A percentile compares a stretch with the other conserved stretches of the same genome.
phyloP scores from a whole-genome alignment of 2,888 invertebrate genomes.

The Bugula neritina region DNA sequence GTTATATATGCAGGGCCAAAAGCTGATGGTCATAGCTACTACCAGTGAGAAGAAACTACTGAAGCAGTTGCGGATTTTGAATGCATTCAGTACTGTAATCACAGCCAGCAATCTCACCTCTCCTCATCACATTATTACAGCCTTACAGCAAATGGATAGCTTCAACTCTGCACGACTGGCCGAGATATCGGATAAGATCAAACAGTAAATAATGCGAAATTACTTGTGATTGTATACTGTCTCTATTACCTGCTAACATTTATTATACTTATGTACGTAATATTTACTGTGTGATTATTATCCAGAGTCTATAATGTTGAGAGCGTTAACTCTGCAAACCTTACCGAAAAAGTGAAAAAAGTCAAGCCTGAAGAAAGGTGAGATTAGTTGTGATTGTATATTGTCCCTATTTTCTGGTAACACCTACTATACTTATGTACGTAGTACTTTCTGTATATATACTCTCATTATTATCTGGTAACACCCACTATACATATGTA shows the following conservation, averaged over 20 bases:
- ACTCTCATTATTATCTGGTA: no score
- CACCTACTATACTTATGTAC: not conserved
- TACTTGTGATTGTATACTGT: no score
- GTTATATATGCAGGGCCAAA: constrained; percentile 63
- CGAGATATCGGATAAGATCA: constrained; percentile 38
- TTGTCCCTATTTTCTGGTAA: not conserved
- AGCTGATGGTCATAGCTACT: constrained; percentile 86
- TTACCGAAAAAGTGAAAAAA: constrained; percentile 37
- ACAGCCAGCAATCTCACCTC: constrained; percentile 85
- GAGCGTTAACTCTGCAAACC: constrained; percentile 41
- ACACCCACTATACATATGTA: no score
- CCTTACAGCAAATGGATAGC: constrained; percentile 42
- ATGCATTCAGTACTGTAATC: constrained; percentile 82
- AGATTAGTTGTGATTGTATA: no score
- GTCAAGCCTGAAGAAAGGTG: constrained; percentile 48
- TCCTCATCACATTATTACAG: constrained; percentile 70
- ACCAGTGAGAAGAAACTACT: constrained; percentile 89
- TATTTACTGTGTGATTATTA: no score
- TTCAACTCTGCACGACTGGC: constrained; percentile 47
- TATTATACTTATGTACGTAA: not conserved
- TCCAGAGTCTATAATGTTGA: no score
- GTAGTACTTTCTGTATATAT: no score
- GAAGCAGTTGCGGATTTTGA: constrained; percentile 89
- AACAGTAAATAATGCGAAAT: constrained; percentile 46
- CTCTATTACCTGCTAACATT: not conserved